Evolutionary conservation across 2,888 invertebrate genomes (phyloP).

Genomic region (Himalopsyche tibetana): DNA sequence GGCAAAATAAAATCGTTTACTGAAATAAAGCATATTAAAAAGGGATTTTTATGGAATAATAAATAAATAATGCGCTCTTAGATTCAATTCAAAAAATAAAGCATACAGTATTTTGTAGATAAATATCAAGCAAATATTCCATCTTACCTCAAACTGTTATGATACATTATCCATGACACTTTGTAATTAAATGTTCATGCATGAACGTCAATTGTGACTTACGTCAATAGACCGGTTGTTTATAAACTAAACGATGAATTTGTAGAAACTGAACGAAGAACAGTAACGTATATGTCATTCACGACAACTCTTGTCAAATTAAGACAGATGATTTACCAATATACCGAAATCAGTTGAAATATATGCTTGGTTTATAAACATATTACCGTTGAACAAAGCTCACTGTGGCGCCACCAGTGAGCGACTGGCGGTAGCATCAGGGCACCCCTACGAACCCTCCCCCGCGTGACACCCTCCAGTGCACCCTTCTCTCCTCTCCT

Average conservation of each 20-base stretch:
- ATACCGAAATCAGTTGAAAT: slow-evolving; percentile 7
- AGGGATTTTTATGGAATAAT: too few relatives aligned
- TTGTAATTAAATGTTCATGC: neutral
- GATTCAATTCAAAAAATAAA: too few relatives aligned
- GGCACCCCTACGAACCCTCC: slow-evolving; percentile 43
- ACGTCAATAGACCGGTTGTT: neutral
- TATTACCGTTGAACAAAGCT: slow-evolving; percentile 42
- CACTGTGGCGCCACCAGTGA: slow-evolving; percentile 50
- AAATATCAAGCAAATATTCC: too few relatives aligned
- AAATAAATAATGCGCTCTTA: too few relatives aligned
- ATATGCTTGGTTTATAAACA: neutral
- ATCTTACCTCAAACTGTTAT: neutral
- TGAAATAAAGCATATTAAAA: too few relatives aligned
- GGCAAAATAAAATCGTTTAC: too few relatives aligned
- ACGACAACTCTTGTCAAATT: neutral
- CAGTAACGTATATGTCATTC: neutral
- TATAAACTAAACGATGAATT: neutral
- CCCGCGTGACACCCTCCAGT: slow-evolving; percentile 22
- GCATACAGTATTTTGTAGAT: too few relatives aligned
- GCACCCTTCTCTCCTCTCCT: neutral
- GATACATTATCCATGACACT: slow-evolving; percentile 14
- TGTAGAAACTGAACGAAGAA: neutral
- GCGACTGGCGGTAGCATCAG: slow-evolving; percentile 54
- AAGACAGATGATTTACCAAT: neutral
- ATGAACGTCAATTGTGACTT: neutral